Conservation (phyloP, 2,113 vertebrate genomes). For the Ornithorhynchus anatinus region DNA sequence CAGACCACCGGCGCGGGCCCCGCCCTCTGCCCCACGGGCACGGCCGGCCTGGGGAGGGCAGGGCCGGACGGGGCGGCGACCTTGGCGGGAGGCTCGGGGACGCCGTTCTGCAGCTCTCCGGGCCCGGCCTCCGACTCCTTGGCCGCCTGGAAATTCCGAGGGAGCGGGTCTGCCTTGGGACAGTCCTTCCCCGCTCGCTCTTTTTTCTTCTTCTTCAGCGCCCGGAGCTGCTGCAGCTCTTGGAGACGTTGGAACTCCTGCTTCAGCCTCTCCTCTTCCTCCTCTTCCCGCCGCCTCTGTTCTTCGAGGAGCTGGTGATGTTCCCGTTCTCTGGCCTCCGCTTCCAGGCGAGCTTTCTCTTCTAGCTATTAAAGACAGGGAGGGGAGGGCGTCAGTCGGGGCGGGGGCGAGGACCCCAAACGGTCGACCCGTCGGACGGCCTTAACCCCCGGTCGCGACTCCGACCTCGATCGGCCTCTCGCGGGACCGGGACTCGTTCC, state of each 20-base stretch:
- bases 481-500: no score
- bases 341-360: constrained; percentile 91
- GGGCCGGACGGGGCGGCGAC: constrained; percentile 70
- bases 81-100: constrained; percentile 78
- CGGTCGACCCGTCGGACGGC: no score
- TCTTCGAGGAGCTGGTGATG: constrained; percentile 81
- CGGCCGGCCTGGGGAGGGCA: constrained; percentile 62
- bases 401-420: no score
- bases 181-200: constrained; percentile 82
- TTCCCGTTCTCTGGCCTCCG: constrained; percentile 85
- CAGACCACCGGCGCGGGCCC: constrained; percentile 24
- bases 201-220: constrained; percentile 94
- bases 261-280: constrained; percentile 82
- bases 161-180: constrained; percentile 63
- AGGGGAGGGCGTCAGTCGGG: no score
- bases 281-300: constrained; percentile 74
- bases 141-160: constrained; percentile 74
- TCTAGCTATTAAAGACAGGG: constrained; percentile 79
- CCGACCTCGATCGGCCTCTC: no score
- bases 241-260: constrained; percentile 86
- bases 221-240: constrained; percentile 85
- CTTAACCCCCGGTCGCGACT: no score
- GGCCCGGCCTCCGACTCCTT: constrained; percentile 76
- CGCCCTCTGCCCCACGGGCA: constrained; percentile 56
- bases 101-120: constrained; percentile 82